These are phyloP conservation scores for Drosophila jambulina DNA, from an alignment of 1,140 invertebrate genomes.

Conservation along the genomic window DNA sequence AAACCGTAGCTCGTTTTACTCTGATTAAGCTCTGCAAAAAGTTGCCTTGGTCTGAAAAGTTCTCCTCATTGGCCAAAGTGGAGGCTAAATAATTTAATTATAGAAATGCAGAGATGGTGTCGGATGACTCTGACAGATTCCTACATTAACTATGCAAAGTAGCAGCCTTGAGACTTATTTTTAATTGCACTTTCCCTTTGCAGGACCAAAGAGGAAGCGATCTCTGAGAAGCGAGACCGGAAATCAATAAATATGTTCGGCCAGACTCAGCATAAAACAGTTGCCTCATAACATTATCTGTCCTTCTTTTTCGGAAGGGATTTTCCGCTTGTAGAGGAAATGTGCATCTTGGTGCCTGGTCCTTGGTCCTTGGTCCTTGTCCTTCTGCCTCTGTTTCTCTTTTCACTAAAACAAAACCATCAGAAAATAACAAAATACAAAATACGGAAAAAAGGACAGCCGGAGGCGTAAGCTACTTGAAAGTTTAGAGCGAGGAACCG, in stretches of 20 bases:
- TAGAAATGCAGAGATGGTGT: slow-evolving; percentile 18
- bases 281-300: slow-evolving; percentile 58
- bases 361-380: slow-evolving; percentile 25
- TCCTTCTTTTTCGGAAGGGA: slow-evolving; percentile 12
- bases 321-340: slow-evolving; percentile 55
- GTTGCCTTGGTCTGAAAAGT: not conserved
- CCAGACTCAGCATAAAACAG: slow-evolving; percentile 59
- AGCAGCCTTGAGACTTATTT: slow-evolving; percentile 46
- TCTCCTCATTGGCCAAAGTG: slow-evolving; percentile 27
- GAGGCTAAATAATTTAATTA: slow-evolving; percentile 68
- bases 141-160: slow-evolving; percentile 30
- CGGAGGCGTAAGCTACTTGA: slow-evolving; percentile 78
- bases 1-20: slow-evolving; percentile 6
- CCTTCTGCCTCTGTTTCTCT: slow-evolving; percentile 10
- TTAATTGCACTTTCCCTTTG: slow-evolving; percentile 53
- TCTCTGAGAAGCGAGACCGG: slow-evolving; percentile 31
- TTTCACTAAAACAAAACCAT: slow-evolving; percentile 66
- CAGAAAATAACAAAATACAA: slow-evolving; percentile 21
- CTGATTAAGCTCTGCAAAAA: not conserved
- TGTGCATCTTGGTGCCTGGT: slow-evolving; percentile 60
- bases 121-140: slow-evolving; percentile 16
- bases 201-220: not conserved
- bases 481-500: slow-evolving; percentile 7
- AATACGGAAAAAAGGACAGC: slow-evolving; percentile 41
- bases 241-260: slow-evolving; percentile 81